A percentile compares a stretch with the other conserved stretches of the same genome.
Evolutionary conservation across 1,140 invertebrate species (phyloP).

Genomic region (Bombus confusus): DNA sequence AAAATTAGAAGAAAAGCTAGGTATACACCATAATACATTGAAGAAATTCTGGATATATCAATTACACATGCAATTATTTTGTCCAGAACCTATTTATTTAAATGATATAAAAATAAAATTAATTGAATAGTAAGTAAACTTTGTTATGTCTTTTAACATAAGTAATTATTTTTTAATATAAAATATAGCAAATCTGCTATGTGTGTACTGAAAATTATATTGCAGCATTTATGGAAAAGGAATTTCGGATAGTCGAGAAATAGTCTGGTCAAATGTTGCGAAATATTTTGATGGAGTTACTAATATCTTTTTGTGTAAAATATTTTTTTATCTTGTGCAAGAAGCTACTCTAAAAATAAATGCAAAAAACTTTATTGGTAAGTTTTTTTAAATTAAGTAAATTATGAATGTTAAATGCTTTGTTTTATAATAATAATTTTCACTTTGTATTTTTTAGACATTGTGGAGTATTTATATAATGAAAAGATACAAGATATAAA

Average conservation of each 20-base stretch:
- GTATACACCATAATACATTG: conserved; percentile 60
- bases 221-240: conserved; percentile 70
- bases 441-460: conserved; percentile 56
- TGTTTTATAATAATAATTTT: not conserved
- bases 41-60: conserved; percentile 70
- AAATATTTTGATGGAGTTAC: conserved; percentile 72
- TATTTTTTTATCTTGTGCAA: conserved; percentile 51
- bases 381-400: not conserved
- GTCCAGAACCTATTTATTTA: conserved; percentile 65
- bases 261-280: conserved; percentile 66
- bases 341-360: not conserved
- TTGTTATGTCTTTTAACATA: not conserved
- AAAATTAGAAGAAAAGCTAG: conserved; percentile 68
- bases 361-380: conserved; percentile 56
- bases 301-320: conserved; percentile 59
- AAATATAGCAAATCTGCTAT: not conserved
- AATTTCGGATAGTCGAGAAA: conserved; percentile 57
- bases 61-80: conserved; percentile 76
- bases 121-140: conserved; percentile 75
- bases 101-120: conserved; percentile 75
- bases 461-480: conserved; percentile 63
- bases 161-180: not conserved
- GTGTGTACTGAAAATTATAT: conserved; percentile 23
- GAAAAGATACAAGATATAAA: conserved; percentile 60
- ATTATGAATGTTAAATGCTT: not conserved